Percentiles rank a stretch among this genome's conserved stretches.
Conservation (phyloP, 2,797 vertebrate genomes). For the Sphaeramia orbicularis region DNA sequence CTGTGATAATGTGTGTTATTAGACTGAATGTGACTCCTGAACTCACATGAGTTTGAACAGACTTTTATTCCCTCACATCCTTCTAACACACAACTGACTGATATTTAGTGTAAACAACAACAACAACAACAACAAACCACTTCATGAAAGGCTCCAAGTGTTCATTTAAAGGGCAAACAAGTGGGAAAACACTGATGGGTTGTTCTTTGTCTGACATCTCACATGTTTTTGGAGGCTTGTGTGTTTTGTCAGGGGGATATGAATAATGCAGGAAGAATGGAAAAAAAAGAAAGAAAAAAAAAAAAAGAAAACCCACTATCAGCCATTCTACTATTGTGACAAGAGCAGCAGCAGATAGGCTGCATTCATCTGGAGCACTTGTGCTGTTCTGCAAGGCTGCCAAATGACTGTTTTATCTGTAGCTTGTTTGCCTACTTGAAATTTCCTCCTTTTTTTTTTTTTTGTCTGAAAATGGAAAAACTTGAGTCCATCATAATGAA, state of each 20-base stretch:
- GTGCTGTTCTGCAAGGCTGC: slow-evolving; percentile 9
- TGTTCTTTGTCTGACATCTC: slow-evolving; percentile 28
- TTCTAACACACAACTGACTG: background rate
- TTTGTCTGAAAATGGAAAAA: slow-evolving; percentile 32
- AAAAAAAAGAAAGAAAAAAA: slow-evolving; percentile 24
- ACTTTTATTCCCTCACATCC: too few species aligned
- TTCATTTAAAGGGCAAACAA: slow-evolving; percentile 14
- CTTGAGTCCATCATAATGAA: slow-evolving; percentile 15
- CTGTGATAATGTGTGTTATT: too few species aligned
- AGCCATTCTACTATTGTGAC: slow-evolving; percentile 51
- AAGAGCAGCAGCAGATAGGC: slow-evolving; percentile 44
- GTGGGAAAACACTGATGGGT: slow-evolving; percentile 24
- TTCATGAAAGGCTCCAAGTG: slow-evolving; percentile 4
- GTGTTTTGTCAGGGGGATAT: slow-evolving; percentile 56
- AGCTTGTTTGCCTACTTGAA: slow-evolving; percentile 29
- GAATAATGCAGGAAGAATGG: slow-evolving; percentile 59
- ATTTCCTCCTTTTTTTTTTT: background rate
- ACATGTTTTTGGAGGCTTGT: slow-evolving; percentile 39
- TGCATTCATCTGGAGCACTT: slow-evolving; percentile 45
- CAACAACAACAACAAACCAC: too few species aligned
- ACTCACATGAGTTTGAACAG: too few species aligned
- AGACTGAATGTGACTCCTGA: too few species aligned
- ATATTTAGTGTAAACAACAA: slow-evolving; percentile 2
- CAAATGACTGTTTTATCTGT: slow-evolving; percentile 59
- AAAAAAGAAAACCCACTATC: too few species aligned